Conservation (phyloP, 1,140 invertebrate species). For the Drosophila murphyi region DNA sequence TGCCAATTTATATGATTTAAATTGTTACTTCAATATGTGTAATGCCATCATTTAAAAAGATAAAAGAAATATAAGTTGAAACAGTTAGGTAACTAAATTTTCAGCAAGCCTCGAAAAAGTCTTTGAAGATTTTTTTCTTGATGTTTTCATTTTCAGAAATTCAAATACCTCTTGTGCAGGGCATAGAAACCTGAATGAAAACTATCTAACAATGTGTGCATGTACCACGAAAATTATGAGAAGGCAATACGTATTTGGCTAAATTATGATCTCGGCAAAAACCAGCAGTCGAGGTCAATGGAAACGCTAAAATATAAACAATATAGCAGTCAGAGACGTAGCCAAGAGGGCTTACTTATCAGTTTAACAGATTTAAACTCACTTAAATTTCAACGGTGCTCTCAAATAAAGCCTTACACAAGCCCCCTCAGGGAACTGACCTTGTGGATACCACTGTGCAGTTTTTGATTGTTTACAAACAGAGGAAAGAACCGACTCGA, state of each 20-base stretch:
- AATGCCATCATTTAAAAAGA: background rate
- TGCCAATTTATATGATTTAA: background rate
- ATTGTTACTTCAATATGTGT: no score
- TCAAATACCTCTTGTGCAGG: background rate
- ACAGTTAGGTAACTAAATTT: background rate
- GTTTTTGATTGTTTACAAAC: constrained; percentile 54
- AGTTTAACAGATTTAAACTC: background rate
- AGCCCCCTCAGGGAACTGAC: background rate
- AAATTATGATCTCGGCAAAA: constrained; percentile 31
- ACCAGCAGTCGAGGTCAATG: constrained; percentile 15
- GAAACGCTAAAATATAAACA: constrained; percentile 15
- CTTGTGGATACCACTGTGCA: constrained; percentile 30
- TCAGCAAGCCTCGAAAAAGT: no score
- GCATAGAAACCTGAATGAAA: background rate
- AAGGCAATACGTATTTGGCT: constrained; percentile 34
- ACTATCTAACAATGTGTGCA: background rate
- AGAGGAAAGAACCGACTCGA: constrained; percentile 20
- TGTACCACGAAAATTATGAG: constrained; percentile 11
- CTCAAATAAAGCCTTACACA: background rate
- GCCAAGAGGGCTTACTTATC: background rate
- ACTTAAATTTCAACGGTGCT: background rate
- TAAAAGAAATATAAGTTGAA: background rate
- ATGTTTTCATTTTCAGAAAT: background rate
- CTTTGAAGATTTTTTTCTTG: no score
- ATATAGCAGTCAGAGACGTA: constrained; percentile 13